Evolutionary conservation across 1,140 invertebrate species (phyloP).

Genomic region (Trichonephila clavipes): DNA sequence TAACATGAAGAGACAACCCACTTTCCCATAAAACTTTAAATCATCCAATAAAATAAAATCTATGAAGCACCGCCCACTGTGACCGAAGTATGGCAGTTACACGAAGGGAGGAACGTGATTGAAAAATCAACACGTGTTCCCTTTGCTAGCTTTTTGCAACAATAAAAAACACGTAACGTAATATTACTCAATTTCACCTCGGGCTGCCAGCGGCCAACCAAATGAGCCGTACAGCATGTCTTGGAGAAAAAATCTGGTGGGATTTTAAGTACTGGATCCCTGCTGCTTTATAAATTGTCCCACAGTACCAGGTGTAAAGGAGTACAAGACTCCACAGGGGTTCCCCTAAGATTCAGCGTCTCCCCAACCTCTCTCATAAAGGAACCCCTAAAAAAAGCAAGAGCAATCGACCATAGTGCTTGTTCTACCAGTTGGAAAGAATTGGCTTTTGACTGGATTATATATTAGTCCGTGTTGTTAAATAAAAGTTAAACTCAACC

Average conservation of each 20-base stretch:
- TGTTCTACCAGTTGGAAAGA: slow-evolving; percentile 71
- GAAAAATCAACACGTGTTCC: slow-evolving; percentile 62
- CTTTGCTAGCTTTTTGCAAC: neutral
- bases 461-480: slow-evolving; percentile 75
- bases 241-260: slow-evolving; percentile 9
- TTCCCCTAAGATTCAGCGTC: neutral
- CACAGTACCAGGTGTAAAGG: slow-evolving; percentile 68
- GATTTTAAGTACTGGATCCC: slow-evolving; percentile 69
- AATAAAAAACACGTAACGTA: slow-evolving; percentile 35
- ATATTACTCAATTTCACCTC: slow-evolving; percentile 50
- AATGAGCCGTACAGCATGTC: slow-evolving; percentile 9
- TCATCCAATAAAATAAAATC: slow-evolving; percentile 20
- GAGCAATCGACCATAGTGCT: slow-evolving; percentile 49
- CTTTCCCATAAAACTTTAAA: neutral
- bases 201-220: neutral
- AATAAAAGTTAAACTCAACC: slow-evolving; percentile 74
- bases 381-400: slow-evolving; percentile 33
- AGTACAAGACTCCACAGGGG: slow-evolving; percentile 44
- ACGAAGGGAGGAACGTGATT: neutral
- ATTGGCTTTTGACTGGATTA: slow-evolving; percentile 73
- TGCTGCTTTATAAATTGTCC: slow-evolving; percentile 73
- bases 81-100: neutral
- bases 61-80: neutral
- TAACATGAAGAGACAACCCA: neutral
- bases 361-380: neutral